Conservation (phyloP, 2,113 vertebrate species). For the Catagonus wagneri region DNA sequence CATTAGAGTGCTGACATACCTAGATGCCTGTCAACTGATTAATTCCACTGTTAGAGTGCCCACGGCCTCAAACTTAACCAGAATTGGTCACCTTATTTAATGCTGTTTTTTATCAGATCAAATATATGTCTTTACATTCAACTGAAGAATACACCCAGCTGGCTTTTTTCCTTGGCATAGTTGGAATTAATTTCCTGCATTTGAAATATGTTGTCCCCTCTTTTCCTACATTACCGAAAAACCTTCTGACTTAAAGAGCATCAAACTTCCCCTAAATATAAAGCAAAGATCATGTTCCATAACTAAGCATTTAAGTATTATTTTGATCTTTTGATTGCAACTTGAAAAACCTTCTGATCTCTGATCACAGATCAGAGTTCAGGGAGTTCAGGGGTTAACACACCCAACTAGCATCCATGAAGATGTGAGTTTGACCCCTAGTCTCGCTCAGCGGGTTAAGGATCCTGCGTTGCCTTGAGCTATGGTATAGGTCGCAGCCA, state of each 20-base stretch:
- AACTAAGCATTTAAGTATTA: not conserved
- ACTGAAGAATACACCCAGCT: not conserved
- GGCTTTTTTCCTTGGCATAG: not conserved
- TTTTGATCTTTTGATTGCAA: slow-evolving; percentile 35
- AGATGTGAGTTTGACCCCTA: too few species aligned
- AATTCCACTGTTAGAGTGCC: too few species aligned
- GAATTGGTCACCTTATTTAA: not conserved
- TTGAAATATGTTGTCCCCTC: not conserved
- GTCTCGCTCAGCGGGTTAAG: too few species aligned
- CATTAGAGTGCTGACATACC: not conserved
- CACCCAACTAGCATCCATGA: too few species aligned
- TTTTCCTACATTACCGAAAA: slow-evolving; percentile 6
- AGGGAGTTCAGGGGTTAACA: too few species aligned
- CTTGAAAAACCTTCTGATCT: not conserved
- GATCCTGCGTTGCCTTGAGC: too few species aligned
- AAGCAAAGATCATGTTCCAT: not conserved
- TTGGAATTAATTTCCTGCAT: not conserved
- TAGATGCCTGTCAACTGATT: not conserved
- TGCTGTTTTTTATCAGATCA: not conserved
- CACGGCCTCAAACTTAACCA: not conserved
- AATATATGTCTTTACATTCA: not conserved
- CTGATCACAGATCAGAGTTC: not conserved
- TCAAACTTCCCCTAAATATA: not conserved
- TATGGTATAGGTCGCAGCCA: too few species aligned
- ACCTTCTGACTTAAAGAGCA: not conserved